Evolutionary conservation across 1,140 invertebrate genomes (phyloP), one percentile per base, ranked within the genome.

Genomic region (Apis laboriosa): DNA sequence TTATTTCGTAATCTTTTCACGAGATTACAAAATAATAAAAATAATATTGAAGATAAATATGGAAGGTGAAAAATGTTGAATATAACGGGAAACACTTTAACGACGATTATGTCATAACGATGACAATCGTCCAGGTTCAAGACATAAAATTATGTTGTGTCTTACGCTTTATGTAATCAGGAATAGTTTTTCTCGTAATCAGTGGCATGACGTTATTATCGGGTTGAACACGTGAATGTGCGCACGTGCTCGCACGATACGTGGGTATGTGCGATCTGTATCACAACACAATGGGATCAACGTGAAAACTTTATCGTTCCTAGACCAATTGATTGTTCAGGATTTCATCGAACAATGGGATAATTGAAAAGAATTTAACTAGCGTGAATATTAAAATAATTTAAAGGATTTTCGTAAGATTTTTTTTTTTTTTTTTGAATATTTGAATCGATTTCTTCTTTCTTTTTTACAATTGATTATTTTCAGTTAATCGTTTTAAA

Each of bases 201-300:
- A 68, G 55, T 24, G 13, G 73, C 24, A 19, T 28, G 64, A 12
- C 51, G 56, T 43, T 55, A 51, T 64, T 51, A 24, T 24, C 24
- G 24, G 24, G 24, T 2, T 43, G n/a, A 56, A 71, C 77, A 84
- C 85, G 85, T 86, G 85, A 86, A 55, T 15, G 19, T 15, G 24
- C 24, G 61, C 84, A 77, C 84, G 84, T 86, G 85, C n/a, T 77
- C 19, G 60, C 49, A n/a, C 58, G 55, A 58, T 80, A 56, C 70
- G 51, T 70, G 70, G 73, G 12, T 74, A 87, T 78, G 86, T 87
- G 86, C 43, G 55, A 84, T 78, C 68, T 78, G 80, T 64, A 72
- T 81, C 77, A 75, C 86, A 60, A 71, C n/a, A 64, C 85, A 64
- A 81, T 34, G 5, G 43, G 34, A 81, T 83, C 58, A 66, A 67